A percentile compares a stretch with the other conserved stretches of the same genome.
Conservation (phyloP, 2,888 invertebrate species). For the Beris chalybata region DNA sequence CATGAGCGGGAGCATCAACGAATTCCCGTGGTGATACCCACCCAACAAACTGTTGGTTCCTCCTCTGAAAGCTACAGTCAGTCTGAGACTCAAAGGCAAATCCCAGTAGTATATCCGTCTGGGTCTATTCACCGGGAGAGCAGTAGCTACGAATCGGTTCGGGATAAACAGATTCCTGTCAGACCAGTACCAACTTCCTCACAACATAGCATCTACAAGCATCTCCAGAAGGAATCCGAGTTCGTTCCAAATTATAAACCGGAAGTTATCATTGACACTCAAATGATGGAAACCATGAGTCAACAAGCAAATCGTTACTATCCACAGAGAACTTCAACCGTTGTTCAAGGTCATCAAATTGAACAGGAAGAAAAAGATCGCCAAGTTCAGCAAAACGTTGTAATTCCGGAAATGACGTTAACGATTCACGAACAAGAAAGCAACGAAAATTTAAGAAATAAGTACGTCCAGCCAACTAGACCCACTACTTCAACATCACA, state of each 20-base stretch:
- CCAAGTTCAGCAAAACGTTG: background rate
- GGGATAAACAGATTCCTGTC: background rate
- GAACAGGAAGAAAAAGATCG: constrained; percentile 14
- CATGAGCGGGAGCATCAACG: constrained; percentile 16
- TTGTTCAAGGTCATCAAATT: background rate
- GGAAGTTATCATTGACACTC: constrained; percentile 45
- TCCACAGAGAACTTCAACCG: constrained; percentile 7
- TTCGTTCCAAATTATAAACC: constrained; percentile 50
- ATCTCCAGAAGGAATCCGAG: constrained; percentile 46
- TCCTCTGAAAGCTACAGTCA: constrained; percentile 13
- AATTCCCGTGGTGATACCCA: constrained; percentile 22
- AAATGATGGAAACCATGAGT: constrained; percentile 35
- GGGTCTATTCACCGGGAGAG: constrained; percentile 16
- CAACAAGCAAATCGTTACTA: constrained; percentile 19
- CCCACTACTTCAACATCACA: constrained; percentile 15
- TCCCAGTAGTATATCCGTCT: constrained; percentile 14
- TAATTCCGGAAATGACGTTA: constrained; percentile 30
- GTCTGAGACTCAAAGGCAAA: constrained; percentile 2
- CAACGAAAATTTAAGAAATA: background rate
- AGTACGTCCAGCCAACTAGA: background rate
- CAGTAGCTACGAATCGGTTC: constrained; percentile 9
- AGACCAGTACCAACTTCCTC: background rate
- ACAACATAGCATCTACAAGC: constrained; percentile 45
- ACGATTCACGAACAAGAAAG: constrained; percentile 29
- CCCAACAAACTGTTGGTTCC: constrained; percentile 7